Evolutionary conservation across 2,797 vertebrate species (phyloP).

Genomic region (Tapera naevia): DNA sequence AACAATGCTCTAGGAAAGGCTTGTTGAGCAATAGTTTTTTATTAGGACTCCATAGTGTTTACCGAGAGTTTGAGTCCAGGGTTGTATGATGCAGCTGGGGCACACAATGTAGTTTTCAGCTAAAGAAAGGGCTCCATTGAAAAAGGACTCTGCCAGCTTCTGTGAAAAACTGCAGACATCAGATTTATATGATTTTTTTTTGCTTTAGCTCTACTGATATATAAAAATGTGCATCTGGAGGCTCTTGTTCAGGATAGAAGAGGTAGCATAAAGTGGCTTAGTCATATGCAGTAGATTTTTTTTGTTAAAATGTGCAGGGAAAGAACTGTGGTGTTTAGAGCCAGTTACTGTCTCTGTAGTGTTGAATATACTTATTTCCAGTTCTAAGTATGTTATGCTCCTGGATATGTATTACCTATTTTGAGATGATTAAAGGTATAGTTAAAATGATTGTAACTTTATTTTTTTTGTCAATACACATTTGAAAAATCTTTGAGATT

Average conservation of each 20-base stretch:
- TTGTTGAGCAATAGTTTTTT: background rate
- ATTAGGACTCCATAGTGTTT: background rate
- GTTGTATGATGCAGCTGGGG: background rate
- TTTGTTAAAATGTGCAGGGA: background rate
- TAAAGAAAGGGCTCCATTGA: background rate
- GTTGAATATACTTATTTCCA: constrained; percentile 1
- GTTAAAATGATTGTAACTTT: background rate
- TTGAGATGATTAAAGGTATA: background rate
- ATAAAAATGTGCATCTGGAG: constrained; percentile 58
- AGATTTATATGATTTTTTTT: background rate
- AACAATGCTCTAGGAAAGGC: background rate
- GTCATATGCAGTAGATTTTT: background rate
- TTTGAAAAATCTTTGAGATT: background rate
- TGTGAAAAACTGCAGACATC: background rate
- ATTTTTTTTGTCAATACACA: background rate
- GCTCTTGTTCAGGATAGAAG: constrained; percentile 26
- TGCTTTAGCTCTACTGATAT: background rate
- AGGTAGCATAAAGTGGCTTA: constrained; percentile 30
- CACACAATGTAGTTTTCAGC: background rate
- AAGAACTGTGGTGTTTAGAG: constrained; percentile 15
- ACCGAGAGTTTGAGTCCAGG: background rate
- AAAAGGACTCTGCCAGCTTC: background rate
- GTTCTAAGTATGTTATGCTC: constrained; percentile 19
- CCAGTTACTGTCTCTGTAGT: background rate
- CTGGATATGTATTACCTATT: background rate